Conservation (phyloP, 2,113 vertebrate species). For the Dendrocopos noguchii region DNA sequence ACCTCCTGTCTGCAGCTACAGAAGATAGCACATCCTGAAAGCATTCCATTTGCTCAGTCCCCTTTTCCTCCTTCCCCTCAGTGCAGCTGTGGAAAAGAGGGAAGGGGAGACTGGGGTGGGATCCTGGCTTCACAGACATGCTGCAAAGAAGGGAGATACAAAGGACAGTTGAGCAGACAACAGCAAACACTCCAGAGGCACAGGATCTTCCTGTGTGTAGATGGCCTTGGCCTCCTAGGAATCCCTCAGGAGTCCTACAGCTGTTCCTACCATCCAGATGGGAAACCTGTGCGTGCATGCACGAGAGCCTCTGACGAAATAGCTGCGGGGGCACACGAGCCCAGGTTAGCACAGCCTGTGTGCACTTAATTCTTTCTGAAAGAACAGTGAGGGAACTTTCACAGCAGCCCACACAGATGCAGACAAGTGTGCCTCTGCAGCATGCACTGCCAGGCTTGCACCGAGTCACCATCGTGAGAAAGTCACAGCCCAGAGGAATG, state of each 20-base stretch:
- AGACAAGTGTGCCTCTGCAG: not conserved
- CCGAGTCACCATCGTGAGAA: accelerated
- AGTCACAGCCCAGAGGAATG: not conserved
- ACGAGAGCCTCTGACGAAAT: not conserved
- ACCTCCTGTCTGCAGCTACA: not conserved
- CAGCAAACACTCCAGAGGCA: not conserved
- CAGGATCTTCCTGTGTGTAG: not conserved
- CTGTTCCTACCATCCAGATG: slow-evolving; percentile 1
- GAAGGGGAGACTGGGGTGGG: not conserved
- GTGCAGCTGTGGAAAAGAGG: not conserved
- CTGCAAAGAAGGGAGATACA: not conserved
- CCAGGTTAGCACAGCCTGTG: not conserved
- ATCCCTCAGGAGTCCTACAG: not conserved
- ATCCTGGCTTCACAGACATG: not conserved
- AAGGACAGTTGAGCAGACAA: not conserved
- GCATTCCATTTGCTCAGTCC: not conserved
- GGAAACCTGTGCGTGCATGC: not conserved
- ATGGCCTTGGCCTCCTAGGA: not conserved
- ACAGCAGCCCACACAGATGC: accelerated
- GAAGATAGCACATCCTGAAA: slow-evolving; percentile 23
- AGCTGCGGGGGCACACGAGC: not conserved
- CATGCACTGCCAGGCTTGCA: not conserved
- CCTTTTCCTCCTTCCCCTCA: not conserved
- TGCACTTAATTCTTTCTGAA: not conserved
- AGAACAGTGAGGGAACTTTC: not conserved